These are phyloP conservation scores for Urocynchramus pylzowi DNA, from an alignment of 2,113 vertebrate genomes.

Conservation along the genomic window DNA sequence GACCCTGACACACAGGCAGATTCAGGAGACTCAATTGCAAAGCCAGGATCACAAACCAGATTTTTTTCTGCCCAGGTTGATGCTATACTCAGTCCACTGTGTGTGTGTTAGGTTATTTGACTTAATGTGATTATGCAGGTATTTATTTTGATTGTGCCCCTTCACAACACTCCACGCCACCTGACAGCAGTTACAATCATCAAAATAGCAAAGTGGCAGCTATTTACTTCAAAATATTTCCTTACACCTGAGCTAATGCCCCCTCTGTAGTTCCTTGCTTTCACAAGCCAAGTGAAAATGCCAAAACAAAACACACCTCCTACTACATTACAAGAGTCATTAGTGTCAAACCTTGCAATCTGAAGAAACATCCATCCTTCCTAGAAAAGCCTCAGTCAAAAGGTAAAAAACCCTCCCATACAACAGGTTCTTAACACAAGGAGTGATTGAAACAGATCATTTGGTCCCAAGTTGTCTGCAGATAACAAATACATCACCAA, in stretches of 20 bases:
- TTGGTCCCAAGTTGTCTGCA: neutral
- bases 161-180: neutral
- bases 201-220: neutral
- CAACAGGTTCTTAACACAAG: neutral
- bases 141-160: constrained; percentile 24
- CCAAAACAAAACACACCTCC: neutral
- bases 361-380: neutral
- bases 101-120: neutral
- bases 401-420: rapidly evolving
- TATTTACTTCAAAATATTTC: neutral
- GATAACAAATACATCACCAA: neutral
- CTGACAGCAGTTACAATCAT: neutral
- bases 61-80: neutral
- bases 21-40: neutral
- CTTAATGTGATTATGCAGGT: neutral
- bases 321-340: neutral
- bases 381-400: neutral
- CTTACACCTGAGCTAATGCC: neutral
- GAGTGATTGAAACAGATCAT: neutral
- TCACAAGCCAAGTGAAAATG: neutral
- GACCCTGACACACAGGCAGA: neutral
- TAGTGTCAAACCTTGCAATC: neutral
- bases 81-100: neutral
- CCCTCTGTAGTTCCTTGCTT: neutral
- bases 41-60: neutral